Base-by-base conservation (phyloP, 2,888 invertebrate genomes). In the Spisula solida region DNA sequence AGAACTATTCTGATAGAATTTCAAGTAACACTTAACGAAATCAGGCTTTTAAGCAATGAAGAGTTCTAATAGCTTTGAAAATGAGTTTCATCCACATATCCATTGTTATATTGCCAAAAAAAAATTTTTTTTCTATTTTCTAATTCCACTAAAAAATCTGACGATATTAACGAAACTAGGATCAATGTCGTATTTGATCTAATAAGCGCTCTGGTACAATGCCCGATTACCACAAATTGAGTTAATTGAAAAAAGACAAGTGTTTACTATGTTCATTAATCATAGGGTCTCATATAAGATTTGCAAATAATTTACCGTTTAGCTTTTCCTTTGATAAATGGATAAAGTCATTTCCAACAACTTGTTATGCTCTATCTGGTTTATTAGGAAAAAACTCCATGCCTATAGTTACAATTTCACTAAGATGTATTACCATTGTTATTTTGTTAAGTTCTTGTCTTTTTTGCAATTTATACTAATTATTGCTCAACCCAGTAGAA, bases 211-310 rank as follows among this genome's bases (percentile, higher is more conserved):
- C 16, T 16, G 31, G 75, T 75, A 75, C 75, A 34, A 75, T 75
- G 34, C 75, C 75, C 31, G 75, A 75, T 75, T 75, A 75, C 14
- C n/a, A 34, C 16, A 75, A 34, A 75, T 75, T 75, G 31, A 75
- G 75, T 75, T 75, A 75, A 75, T 75, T 75, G 75, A 75, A 34
- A 75, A 34, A 75, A 75, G 29, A 75, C 75, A 34, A 75, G 75
- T 75, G 34, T 25, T 75, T 34, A 75, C 34, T 31, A 16, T 1
- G 34, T 31, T 75, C 75, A 75, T 75, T 75, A 18, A 75, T 75
- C 75, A 75, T 18, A 75, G 18, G 31, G 75, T 31, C 31, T 75
- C 75, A 75, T 31, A 12, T 12, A 31, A 75, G 75, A 75, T 75
- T 34, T 75, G 75, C 14, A 31, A 75, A 34, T 34, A 75, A 75